Evolutionary conservation across 2,113 vertebrate genomes (phyloP), one percentile per base, ranked within the genome.

Genomic region (Erythrolamprus reginae): DNA sequence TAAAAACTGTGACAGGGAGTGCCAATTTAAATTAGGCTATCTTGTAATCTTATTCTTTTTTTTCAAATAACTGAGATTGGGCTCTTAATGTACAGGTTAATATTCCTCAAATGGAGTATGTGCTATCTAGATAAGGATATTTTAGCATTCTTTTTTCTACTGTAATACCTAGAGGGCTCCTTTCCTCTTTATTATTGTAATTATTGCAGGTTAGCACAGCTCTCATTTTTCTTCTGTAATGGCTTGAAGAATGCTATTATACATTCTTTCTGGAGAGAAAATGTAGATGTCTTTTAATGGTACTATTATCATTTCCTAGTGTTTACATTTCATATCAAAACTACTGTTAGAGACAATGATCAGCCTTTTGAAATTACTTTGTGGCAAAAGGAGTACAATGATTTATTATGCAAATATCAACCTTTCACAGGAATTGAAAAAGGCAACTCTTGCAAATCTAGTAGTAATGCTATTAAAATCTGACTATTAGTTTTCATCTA

Each of bases 111-210:
- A 42, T 42, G 17, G 33, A 42, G 70, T 42, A 23, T 42, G 17
- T 21, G 17, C 70, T 38, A 77, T 77, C 92, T 94, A 92, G 89
- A 94, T 61, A 93, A 33, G 91, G 93, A 91, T 92, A 94, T 95
- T 94, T 94, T 93, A 95, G 19, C 12, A 88, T 93, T 94, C 92
- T 88, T 23, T 85, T 42, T 1, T 1, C 42, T 33, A 50, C 51
- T 84, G 61, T 94, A 91, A 95, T 96, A 96, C 95, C 94, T 94
- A 91, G 77, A 91, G 89, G 91, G 93, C 92, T 93, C 9, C 92
- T 92, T 96, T 94, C 33, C 89, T 93, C 91, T 96, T 94, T 96
- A 96, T 96, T 96, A 92, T 90, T 92, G 84, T 93, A 95, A 96
- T 96, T 96, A 95, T 94, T 96, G 86, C 89, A 92, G 94, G 95